A percentile compares a stretch with the other conserved stretches of the same genome.
These are phyloP conservation scores for Scortum barcoo DNA, from an alignment of 2,113 vertebrate genomes.

Conservation along the genomic window DNA sequence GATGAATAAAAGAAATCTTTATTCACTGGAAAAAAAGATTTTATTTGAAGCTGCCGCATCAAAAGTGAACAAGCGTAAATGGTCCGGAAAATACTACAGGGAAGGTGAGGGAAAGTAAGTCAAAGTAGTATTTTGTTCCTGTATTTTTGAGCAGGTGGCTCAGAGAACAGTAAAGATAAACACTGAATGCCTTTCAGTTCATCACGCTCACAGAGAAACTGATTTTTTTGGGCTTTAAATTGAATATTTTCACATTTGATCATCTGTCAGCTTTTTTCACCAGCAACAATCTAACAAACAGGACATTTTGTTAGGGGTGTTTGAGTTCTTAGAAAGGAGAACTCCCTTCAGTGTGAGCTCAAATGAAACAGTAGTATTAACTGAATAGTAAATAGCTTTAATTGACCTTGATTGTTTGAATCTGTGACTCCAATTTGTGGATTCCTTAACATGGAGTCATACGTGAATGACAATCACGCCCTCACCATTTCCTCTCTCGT, in stretches of 20 bases:
- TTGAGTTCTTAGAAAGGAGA: not conserved
- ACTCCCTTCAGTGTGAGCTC: not conserved
- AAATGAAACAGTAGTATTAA: not conserved
- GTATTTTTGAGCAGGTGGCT: not conserved
- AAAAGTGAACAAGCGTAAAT: too few relatives aligned
- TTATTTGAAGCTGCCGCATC: too few relatives aligned
- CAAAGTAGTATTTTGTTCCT: not conserved
- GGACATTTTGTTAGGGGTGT: not conserved
- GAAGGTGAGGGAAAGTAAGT: too few relatives aligned
- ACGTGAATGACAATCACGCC: slow-evolving; percentile 41
- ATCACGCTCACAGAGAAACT: not conserved
- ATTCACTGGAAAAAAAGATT: too few relatives aligned
- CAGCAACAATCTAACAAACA: not conserved
- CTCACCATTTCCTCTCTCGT: not conserved
- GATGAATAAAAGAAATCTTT: too few relatives aligned
- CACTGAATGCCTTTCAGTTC: not conserved
- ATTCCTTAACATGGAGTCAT: slow-evolving; percentile 50
- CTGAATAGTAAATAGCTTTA: not conserved
- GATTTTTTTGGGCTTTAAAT: not conserved
- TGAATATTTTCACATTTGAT: not conserved
- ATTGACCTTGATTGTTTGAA: not conserved
- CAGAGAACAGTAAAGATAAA: not conserved
- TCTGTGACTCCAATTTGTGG: not conserved
- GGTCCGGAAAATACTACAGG: too few relatives aligned
- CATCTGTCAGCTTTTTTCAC: not conserved